Conservation (phyloP, 2,113 vertebrate species). For the Taurulus bubalis region DNA sequence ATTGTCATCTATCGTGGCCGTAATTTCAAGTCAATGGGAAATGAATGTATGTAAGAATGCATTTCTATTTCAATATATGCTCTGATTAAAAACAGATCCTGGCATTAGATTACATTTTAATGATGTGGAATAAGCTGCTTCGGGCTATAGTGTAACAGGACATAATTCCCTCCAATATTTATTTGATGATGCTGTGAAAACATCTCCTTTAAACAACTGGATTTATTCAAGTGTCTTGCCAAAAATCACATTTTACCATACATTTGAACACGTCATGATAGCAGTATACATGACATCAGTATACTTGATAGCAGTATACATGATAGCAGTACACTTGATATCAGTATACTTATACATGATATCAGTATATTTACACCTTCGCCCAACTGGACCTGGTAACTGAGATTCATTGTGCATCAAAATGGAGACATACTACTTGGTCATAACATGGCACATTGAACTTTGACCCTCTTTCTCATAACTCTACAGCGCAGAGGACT, state of each 20-base stretch:
- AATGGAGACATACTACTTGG: background rate
- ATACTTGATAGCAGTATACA: too few relatives aligned
- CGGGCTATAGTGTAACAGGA: background rate
- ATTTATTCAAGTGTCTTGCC: background rate
- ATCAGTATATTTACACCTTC: too few relatives aligned
- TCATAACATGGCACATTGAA: background rate
- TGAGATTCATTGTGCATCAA: background rate
- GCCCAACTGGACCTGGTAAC: too few relatives aligned
- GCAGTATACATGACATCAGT: too few relatives aligned
- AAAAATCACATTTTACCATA: background rate
- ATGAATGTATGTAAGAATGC: background rate
- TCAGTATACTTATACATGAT: too few relatives aligned
- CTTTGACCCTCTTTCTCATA: background rate
- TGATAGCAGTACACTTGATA: too few relatives aligned
- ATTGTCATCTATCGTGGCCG: too few relatives aligned
- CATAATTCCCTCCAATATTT: background rate
- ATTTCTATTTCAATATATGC: background rate
- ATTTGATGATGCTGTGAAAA: background rate
- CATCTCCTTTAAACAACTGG: background rate
- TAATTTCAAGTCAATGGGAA: background rate
- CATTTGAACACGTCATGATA: background rate
- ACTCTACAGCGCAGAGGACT: background rate
- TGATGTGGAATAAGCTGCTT: background rate
- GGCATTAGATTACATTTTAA: background rate
- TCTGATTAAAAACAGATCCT: background rate